A percentile compares a stretch with the other conserved stretches of the same genome.
These are phyloP conservation scores for Pseudomyrmex cubaensis DNA, from an alignment of 1,140 invertebrate species.

Conservation along the genomic window DNA sequence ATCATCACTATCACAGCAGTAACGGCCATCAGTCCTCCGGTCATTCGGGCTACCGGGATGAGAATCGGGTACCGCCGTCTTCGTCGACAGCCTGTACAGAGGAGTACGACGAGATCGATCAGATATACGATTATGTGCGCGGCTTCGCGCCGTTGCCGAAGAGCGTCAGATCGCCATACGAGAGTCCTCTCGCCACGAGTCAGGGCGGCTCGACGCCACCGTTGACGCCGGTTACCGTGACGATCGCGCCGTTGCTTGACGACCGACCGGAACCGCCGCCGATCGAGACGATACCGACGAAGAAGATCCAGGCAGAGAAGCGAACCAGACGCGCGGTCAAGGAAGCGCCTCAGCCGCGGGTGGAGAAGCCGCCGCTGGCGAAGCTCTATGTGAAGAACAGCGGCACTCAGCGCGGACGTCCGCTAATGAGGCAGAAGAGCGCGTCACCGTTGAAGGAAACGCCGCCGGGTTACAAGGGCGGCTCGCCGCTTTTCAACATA, in stretches of 20 bases:
- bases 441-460: slow-evolving; percentile 90
- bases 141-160: slow-evolving; percentile 96
- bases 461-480: slow-evolving; percentile 89
- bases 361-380: slow-evolving; percentile 86
- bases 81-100: slow-evolving; percentile 86
- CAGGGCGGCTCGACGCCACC: slow-evolving; percentile 72
- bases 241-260: slow-evolving; percentile 83
- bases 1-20: slow-evolving; percentile 76
- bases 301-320: slow-evolving; percentile 91
- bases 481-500: slow-evolving; percentile 93
- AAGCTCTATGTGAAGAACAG: slow-evolving; percentile 93
- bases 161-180: slow-evolving; percentile 90
- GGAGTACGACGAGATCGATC: slow-evolving; percentile 98
- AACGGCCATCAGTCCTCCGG: slow-evolving; percentile 70
- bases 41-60: slow-evolving; percentile 82
- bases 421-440: slow-evolving; percentile 90
- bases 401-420: slow-evolving; percentile 88
- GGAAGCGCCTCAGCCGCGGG: slow-evolving; percentile 81
- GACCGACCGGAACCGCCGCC: slow-evolving; percentile 94
- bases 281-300: slow-evolving; percentile 95
- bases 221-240: slow-evolving; percentile 80
- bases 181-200: slow-evolving; percentile 72
- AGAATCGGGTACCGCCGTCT: slow-evolving; percentile 84
- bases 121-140: slow-evolving; percentile 97
- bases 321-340: slow-evolving; percentile 86